phyloP scores from a whole-genome alignment of 2,888 invertebrate genomes.

The Drosophila anceps region DNA sequence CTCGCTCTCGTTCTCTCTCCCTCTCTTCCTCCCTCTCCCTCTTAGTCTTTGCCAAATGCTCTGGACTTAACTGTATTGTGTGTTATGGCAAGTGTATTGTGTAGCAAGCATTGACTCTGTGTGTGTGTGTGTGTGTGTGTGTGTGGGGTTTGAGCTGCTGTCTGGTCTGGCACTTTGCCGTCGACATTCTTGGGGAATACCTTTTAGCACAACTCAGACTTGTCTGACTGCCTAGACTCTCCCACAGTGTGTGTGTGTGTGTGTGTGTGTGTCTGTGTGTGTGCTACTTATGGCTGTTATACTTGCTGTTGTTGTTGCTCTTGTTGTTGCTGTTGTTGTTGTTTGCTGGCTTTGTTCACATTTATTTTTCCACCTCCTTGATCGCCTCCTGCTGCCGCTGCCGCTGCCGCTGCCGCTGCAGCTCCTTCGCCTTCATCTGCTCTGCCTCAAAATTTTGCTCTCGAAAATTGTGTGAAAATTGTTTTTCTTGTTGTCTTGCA shows the following conservation, averaged over 20 bases:
- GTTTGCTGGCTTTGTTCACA: constrained; percentile 55
- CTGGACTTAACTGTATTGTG: constrained; percentile 45
- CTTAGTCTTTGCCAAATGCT: constrained; percentile 29
- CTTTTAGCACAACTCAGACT: constrained; percentile 76
- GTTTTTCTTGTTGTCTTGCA: constrained; percentile 64
- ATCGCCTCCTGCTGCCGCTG: neutral
- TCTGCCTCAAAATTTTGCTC: constrained; percentile 53
- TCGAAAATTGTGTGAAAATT: constrained; percentile 79
- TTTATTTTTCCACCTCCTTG: constrained; percentile 43
- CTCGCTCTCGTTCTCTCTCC: neutral
- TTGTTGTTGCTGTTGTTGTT: constrained; percentile 38
- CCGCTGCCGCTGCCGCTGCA: neutral
- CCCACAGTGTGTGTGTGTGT: neutral
- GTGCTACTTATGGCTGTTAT: constrained; percentile 44
- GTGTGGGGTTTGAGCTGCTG: constrained; percentile 47
- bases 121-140: constrained; percentile 21
- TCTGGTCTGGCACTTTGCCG: constrained; percentile 48
- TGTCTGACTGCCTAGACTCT: constrained; percentile 57
- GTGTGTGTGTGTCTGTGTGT: constrained; percentile 42
- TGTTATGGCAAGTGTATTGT: constrained; percentile 65
- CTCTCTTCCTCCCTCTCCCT: neutral
- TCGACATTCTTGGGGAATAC: constrained; percentile 80
- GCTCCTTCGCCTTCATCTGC: constrained; percentile 12
- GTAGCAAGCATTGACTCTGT: constrained; percentile 21
- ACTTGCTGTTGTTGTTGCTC: constrained; percentile 16